Conservation (phyloP, 2,888 invertebrate genomes). For the Dendrolimus houi region DNA sequence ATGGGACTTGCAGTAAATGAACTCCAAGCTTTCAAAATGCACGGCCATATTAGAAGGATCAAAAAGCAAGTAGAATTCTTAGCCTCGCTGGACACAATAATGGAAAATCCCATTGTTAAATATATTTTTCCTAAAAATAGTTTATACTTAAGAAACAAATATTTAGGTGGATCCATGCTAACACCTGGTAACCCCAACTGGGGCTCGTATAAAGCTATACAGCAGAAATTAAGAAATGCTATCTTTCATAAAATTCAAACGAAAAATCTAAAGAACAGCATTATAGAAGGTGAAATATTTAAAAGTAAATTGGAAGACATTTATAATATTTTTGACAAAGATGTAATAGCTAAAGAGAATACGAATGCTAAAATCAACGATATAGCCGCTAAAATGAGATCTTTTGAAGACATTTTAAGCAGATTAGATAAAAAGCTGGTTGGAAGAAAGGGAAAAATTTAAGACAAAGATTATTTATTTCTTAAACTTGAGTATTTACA, state of each 20-base stretch:
- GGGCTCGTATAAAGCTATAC: conserved; percentile 30
- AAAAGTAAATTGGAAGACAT: conserved; percentile 22
- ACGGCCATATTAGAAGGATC: conserved; percentile 70
- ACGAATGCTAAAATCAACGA: not conserved
- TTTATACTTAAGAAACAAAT: conserved; percentile 11
- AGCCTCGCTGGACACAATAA: conserved; percentile 21
- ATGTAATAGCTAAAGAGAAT: not conserved
- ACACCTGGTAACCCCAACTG: conserved; percentile 13
- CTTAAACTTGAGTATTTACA: no score
- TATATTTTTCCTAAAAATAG: conserved; percentile 13
- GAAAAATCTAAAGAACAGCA: conserved; percentile 42
- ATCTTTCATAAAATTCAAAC: conserved; percentile 49
- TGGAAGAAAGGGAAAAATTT: not conserved
- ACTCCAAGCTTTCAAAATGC: conserved; percentile 69
- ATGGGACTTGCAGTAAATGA: conserved; percentile 78
- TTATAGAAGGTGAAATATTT: conserved; percentile 33
- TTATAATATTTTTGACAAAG: conserved; percentile 8
- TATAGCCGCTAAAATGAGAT: not conserved
- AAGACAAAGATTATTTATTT: not conserved
- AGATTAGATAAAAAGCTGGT: not conserved
- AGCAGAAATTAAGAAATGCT: conserved; percentile 42
- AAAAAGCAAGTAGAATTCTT: conserved; percentile 74
- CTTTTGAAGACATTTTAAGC: not conserved
- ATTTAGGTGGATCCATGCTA: conserved; percentile 6
- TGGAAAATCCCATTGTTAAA: conserved; percentile 12